phyloP scores from a whole-genome alignment of 2,888 invertebrate species.

The Harpagoxenus sublaevis region DNA sequence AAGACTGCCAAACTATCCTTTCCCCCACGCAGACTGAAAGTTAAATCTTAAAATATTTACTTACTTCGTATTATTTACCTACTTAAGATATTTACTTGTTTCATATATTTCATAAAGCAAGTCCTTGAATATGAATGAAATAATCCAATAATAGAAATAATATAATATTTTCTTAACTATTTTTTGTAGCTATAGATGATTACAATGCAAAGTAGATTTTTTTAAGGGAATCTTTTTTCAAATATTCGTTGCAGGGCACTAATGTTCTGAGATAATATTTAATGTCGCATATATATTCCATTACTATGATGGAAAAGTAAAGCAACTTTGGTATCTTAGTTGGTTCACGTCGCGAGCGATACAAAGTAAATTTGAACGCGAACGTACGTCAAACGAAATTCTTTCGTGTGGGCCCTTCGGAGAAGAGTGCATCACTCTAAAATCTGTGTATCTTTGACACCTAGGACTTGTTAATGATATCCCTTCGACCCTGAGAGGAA shows the following conservation, averaged over 20 bases:
- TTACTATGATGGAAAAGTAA: constrained; percentile 19
- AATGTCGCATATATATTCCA: neutral
- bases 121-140: neutral
- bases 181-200: too few relatives aligned
- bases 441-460: constrained; percentile 52
- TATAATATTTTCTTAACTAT: too few relatives aligned
- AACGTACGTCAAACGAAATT: constrained; percentile 50
- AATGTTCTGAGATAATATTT: neutral
- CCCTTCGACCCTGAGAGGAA: neutral
- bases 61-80: too few relatives aligned
- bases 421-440: constrained; percentile 35
- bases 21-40: neutral
- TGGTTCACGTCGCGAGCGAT: constrained; percentile 7
- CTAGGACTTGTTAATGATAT: constrained; percentile 10
- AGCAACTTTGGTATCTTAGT: constrained; percentile 35
- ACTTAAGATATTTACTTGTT: neutral
- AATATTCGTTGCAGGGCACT: neutral
- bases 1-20: neutral
- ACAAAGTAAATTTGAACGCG: constrained; percentile 62
- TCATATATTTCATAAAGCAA: neutral
- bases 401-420: constrained; percentile 40
- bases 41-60: neutral
- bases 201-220: too few relatives aligned
- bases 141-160: neutral
- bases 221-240: neutral